Evolutionary conservation across 2,113 vertebrate species (phyloP).

Genomic region (Pelusios castaneus): DNA sequence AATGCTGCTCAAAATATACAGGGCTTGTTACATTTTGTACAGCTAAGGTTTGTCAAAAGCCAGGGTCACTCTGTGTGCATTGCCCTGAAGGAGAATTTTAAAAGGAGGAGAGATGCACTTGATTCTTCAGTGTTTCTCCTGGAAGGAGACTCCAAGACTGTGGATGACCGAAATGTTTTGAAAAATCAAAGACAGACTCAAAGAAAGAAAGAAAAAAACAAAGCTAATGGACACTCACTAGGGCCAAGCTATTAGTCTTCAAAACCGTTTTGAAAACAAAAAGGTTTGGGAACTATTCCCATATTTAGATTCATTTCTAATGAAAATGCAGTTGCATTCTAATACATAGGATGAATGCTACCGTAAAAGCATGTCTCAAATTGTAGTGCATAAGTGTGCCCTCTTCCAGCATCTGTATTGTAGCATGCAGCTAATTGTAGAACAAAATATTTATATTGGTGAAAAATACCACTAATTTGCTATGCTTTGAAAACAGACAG

Average conservation of each 20-base stretch:
- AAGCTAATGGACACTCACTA: conserved; percentile 67
- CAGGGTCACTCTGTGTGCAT: conserved; percentile 85
- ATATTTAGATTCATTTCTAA: conserved; percentile 77
- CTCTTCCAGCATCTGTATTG: conserved; percentile 64
- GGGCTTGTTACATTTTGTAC: conserved; percentile 90
- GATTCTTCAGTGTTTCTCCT: conserved; percentile 81
- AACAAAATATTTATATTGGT: conserved; percentile 85
- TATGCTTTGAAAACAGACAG: conserved; percentile 79
- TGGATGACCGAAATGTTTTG: conserved; percentile 87
- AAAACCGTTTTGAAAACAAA: conserved; percentile 67
- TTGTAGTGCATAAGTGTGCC: conserved; percentile 55
- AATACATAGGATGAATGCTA: conserved; percentile 58
- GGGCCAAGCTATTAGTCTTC: conserved; percentile 69
- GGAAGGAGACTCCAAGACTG: conserved; percentile 80
- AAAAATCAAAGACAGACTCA: conserved; percentile 81
- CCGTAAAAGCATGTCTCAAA: conserved; percentile 65
- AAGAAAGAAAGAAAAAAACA: conserved; percentile 77
- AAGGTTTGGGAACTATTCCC: conserved; percentile 73
- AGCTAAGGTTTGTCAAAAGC: conserved; percentile 96
- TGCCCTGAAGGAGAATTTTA: conserved; percentile 87
- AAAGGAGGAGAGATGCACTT: conserved; percentile 80
- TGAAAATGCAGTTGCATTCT: conserved; percentile 65
- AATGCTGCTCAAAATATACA: conserved; percentile 84
- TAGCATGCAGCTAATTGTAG: conserved; percentile 81
- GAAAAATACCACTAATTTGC: conserved; percentile 83